These are phyloP conservation scores for Mythimna loreyi DNA, from an alignment of 2,888 invertebrate species.

Conservation along the genomic window DNA sequence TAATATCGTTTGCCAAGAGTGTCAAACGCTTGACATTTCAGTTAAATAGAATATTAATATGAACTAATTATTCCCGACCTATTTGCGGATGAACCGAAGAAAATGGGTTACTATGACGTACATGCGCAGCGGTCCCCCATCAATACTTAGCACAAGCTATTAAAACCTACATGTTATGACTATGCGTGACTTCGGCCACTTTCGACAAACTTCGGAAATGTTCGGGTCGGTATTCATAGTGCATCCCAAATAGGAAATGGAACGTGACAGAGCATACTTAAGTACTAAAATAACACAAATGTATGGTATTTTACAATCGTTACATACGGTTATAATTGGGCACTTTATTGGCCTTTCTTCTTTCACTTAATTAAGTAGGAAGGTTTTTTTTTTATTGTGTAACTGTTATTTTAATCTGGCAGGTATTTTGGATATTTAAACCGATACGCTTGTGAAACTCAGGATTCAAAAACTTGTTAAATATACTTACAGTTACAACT, in stretches of 20 bases:
- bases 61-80: conserved; percentile 35
- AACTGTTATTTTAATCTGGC: conserved; percentile 10
- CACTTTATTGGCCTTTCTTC: conserved; percentile 38
- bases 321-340: conserved; percentile 53
- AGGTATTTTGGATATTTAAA: background rate
- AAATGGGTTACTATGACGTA: conserved; percentile 50
- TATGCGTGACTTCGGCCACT: conserved; percentile 24
- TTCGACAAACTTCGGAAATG: conserved; percentile 24
- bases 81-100: conserved; percentile 26
- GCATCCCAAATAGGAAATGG: conserved; percentile 37
- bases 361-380: conserved; percentile 20
- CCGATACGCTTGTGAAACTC: background rate
- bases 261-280: conserved; percentile 40
- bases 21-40: conserved; percentile 15
- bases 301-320: conserved; percentile 37
- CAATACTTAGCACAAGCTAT: conserved; percentile 27
- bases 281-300: conserved; percentile 14
- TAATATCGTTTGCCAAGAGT: conserved; percentile 6
- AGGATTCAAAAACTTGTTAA: background rate
- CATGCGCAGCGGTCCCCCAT: conserved; percentile 28
- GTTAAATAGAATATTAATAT: conserved; percentile 6
- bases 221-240: conserved; percentile 34
- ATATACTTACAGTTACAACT: no score
- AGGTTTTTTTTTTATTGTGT: background rate
- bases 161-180: conserved; percentile 32